Base-by-base conservation (phyloP, 2,797 vertebrate species). In the Salarias fasciatus region DNA sequence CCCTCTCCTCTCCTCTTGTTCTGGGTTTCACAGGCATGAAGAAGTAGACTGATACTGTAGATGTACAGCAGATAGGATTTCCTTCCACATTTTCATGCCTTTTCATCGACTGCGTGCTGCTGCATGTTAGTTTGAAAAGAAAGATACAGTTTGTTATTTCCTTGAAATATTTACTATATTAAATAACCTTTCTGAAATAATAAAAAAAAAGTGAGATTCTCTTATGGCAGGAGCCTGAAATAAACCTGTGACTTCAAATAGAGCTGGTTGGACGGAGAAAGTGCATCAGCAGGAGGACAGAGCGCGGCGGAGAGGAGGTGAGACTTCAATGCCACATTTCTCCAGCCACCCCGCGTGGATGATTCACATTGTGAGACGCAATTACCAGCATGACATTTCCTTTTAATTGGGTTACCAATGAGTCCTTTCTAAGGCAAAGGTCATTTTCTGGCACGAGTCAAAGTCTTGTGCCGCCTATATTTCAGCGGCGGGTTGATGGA, bases 311-410 rank as follows among this genome's bases (percentile, higher is more conserved):
- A 14, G 48, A 58, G 43, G 50, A 29, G 30, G 52, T 15, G 60
- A 72, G 69, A 61, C 83, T 83, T 85, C 78, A 85, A 77, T 79
- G 83, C 69, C 77, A 79, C 79, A 79, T 47, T 62, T 75, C 82
- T 70, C 6, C 24, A 68, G 75, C 73, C 53, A 62, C 69, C 77
- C 83, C 31, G 47, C 45, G 63, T 29, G 54, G 83, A 86, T 87
- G 87, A 91, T 86, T 92, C 91, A 87, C 88, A 86, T 75, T 69
- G 80, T 79, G 82, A 82, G 81, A 80, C 37, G 63, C 89, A 91
- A 93, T 93, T 92, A 93, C 90, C 73, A 85, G 81, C 66, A 69
- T 93, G 93, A 92, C 91, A 94, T 93, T 94, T 93, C 79, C 82
- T 88, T 91, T 92, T 92, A 93, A 93, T 93, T 92, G 89, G 88